phyloP scores from a whole-genome alignment of 1,140 invertebrate species.

The Cydia amplana region DNA sequence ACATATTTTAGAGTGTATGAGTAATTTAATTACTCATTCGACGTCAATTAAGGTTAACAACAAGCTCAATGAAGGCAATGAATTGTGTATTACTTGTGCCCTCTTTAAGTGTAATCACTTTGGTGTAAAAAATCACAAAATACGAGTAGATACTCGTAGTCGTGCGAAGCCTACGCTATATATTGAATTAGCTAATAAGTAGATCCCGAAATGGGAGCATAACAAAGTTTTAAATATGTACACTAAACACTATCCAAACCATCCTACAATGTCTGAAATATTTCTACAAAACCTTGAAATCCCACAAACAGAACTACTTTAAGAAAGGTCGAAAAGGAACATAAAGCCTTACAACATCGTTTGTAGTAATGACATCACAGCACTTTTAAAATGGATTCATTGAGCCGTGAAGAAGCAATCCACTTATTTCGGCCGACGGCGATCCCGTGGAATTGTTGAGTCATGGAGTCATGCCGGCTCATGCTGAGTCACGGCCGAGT shows the following conservation, averaged over 20 bases:
- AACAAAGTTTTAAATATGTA: too few relatives aligned
- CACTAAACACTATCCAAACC: too few relatives aligned
- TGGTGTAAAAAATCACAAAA: too few relatives aligned
- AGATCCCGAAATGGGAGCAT: too few relatives aligned
- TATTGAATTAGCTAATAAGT: too few relatives aligned
- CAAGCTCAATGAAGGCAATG: neutral
- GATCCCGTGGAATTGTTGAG: conserved; percentile 56
- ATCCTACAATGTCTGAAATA: neutral
- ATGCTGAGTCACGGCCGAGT: conserved; percentile 50
- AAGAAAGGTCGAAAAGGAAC: neutral
- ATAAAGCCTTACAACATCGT: conserved; percentile 39
- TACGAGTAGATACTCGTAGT: too few relatives aligned
- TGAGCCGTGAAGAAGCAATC: conserved; percentile 67
- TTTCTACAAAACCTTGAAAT: neutral
- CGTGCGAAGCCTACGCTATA: too few relatives aligned
- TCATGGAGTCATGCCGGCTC: conserved; percentile 43
- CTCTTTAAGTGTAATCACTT: too few relatives aligned
- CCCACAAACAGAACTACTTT: neutral
- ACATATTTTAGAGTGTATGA: neutral
- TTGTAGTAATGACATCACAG: conserved; percentile 50
- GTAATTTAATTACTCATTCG: neutral
- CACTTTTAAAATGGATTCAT: conserved; percentile 62
- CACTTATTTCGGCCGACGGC: conserved; percentile 70
- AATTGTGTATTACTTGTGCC: neutral
- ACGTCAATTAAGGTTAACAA: conserved; percentile 7